A percentile compares a stretch with the other conserved stretches of the same genome.
These are phyloP conservation scores for Tenthredo livida DNA, from an alignment of 2,888 invertebrate species.

Conservation along the genomic window DNA sequence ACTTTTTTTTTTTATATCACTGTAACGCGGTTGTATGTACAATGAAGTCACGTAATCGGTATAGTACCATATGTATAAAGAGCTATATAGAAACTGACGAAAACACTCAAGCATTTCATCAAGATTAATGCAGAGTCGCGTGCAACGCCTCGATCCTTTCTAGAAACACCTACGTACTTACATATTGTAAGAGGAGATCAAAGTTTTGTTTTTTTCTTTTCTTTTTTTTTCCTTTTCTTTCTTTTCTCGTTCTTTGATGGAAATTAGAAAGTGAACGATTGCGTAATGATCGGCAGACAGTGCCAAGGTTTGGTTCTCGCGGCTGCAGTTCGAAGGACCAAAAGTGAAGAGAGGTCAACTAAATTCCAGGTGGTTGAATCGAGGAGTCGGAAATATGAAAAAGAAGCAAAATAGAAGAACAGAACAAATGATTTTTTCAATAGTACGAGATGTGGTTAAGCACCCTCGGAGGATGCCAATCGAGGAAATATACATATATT, in stretches of 20 bases:
- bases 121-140: conserved; percentile 15
- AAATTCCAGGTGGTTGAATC: neutral
- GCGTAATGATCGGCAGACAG: neutral
- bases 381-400: neutral
- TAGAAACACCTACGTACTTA: conserved; percentile 34
- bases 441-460: neutral
- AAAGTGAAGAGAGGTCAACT: neutral
- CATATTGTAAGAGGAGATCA: conserved; percentile 22
- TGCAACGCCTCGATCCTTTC: conserved; percentile 28
- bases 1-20: too few relatives aligned
- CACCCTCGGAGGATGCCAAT: neutral
- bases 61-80: conserved; percentile 3
- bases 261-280: conserved; percentile 44
- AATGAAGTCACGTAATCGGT: neutral
- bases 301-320: neutral
- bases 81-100: neutral
- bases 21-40: neutral
- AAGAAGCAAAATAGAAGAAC: neutral
- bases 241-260: neutral
- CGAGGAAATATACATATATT: neutral
- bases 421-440: neutral
- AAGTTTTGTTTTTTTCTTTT: conserved; percentile 19
- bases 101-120: neutral
- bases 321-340: neutral
- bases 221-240: neutral